phyloP scores from a whole-genome alignment of 2,888 invertebrate species.

The Saturnia japonica region DNA sequence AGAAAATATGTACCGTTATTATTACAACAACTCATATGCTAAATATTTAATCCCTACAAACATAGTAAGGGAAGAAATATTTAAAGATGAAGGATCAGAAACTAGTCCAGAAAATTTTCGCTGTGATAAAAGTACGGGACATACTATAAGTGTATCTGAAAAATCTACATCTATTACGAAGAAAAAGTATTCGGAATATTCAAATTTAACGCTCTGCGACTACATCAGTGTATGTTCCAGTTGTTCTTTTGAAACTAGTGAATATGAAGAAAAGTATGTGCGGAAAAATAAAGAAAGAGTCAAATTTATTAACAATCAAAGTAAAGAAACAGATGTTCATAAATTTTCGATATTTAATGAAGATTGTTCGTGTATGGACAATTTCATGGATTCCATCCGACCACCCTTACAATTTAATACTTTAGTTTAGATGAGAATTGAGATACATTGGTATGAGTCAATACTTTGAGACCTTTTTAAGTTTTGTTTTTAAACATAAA shows the following conservation, averaged over 20 bases:
- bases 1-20: neutral
- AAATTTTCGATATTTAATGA: constrained; percentile 21
- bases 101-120: constrained; percentile 38
- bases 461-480: neutral
- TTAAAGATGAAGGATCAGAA: constrained; percentile 61
- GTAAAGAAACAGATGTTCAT: constrained; percentile 21
- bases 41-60: constrained; percentile 51
- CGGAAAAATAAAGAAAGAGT: constrained; percentile 37
- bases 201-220: constrained; percentile 33
- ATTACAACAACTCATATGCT: constrained; percentile 41
- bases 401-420: constrained; percentile 38
- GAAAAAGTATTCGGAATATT: constrained; percentile 29
- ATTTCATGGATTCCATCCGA: constrained; percentile 59
- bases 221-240: constrained; percentile 31
- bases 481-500: neutral
- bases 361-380: constrained; percentile 50
- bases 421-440: neutral
- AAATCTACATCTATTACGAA: constrained; percentile 43
- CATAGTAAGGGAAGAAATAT: constrained; percentile 39
- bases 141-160: constrained; percentile 32
- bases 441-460: neutral
- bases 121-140: constrained; percentile 48
- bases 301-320: constrained; percentile 34
- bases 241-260: constrained; percentile 20
- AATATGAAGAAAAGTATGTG: constrained; percentile 13